Evolutionary conservation across 2,113 vertebrate genomes (phyloP).

Genomic region (Spea bombifrons): DNA sequence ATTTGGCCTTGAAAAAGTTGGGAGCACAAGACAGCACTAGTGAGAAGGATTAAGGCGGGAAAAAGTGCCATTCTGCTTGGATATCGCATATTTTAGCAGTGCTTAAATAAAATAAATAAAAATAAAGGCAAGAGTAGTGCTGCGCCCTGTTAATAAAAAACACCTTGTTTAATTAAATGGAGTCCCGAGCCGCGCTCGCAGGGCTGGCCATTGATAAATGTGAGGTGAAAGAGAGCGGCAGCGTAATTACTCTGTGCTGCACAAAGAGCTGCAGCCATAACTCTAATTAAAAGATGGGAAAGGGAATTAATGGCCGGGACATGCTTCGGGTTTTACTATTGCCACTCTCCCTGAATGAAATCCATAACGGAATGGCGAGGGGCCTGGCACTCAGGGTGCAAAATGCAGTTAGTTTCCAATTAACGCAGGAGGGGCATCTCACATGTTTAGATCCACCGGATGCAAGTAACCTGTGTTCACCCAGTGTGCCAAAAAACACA

Average conservation of each 20-base stretch:
- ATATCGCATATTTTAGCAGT: background rate
- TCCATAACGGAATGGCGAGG: too few species aligned
- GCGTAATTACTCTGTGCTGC: background rate
- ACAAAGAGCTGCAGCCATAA: slow-evolving; percentile 1
- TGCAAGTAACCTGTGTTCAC: too few species aligned
- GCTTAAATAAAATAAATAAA: too few species aligned
- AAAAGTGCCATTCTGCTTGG: background rate
- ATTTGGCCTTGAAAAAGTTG: too few species aligned
- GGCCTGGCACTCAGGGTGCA: background rate
- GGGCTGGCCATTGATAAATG: background rate
- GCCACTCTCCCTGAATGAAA: background rate
- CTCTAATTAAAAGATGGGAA: background rate
- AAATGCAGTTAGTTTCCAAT: background rate
- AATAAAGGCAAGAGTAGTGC: background rate
- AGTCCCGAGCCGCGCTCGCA: background rate
- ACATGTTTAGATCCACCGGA: too few species aligned
- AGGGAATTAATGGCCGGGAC: background rate
- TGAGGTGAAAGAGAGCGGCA: background rate
- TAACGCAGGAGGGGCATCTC: background rate
- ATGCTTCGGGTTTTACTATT: background rate
- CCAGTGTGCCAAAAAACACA: too few species aligned
- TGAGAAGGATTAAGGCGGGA: too few species aligned
- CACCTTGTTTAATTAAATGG: background rate
- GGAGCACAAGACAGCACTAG: too few species aligned
- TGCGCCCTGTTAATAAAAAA: background rate